Conservation (phyloP, 2,797 vertebrate genomes). For the Pterois miles region DNA sequence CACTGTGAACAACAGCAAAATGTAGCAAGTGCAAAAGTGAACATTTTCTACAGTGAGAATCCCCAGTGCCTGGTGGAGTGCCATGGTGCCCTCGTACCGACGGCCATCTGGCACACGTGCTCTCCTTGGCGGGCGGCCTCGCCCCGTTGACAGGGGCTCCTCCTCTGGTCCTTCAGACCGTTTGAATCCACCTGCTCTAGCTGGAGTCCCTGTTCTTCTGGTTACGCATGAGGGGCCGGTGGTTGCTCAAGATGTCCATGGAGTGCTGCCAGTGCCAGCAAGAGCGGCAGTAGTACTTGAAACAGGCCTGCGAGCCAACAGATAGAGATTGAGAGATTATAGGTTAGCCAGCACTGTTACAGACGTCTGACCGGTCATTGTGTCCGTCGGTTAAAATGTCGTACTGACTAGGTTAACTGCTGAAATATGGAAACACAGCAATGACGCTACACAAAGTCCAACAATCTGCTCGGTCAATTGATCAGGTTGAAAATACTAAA, state of each 20-base stretch:
- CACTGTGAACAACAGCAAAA: constrained; percentile 92
- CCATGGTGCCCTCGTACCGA: constrained; percentile 65
- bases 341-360: too few relatives aligned
- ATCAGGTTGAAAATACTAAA: neutral
- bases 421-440: neutral
- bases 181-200: constrained; percentile 79
- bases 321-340: neutral
- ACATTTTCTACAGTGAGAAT: constrained; percentile 90
- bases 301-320: constrained; percentile 88
- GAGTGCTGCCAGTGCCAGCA: constrained; percentile 99
- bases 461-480: neutral
- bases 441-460: too few relatives aligned
- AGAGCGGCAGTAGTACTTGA: constrained; percentile 98
- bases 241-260: constrained; percentile 95
- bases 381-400: neutral
- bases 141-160: constrained; percentile 42
- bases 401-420: neutral
- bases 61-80: constrained; percentile 84
- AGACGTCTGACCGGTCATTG: too few relatives aligned
- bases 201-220: constrained; percentile 97
- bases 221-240: constrained; percentile 98
- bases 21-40: constrained; percentile 99
- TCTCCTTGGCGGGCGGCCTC: constrained; percentile 76
- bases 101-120: constrained; percentile 80
- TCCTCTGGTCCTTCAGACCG: constrained; percentile 63